Evolutionary conservation across 2,888 invertebrate genomes (phyloP), one percentile per base, ranked within the genome.

Genomic region (Steromphala cineraria): DNA sequence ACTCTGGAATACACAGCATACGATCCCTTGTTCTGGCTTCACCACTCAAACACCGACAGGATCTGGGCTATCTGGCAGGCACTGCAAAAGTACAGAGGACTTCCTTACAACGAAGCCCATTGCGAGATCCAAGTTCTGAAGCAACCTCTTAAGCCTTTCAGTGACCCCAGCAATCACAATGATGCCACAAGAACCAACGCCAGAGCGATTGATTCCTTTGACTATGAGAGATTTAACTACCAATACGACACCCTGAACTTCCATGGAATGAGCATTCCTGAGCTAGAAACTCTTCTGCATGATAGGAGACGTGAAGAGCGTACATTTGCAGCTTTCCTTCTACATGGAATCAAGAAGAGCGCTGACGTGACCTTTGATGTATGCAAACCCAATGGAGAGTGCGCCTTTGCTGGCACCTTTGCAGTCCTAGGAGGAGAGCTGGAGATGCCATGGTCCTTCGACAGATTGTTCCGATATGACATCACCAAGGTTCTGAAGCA

Each of bases 371-470:
- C 19, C 13, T 84, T 86, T 31, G 75, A 84, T 8, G 76, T 86
- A 31, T 83, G 83, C 75, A 79, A 81, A 53, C 28, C 53, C 5
- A 46, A 83, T 13, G 76, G 81, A n/a, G 62, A 81, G 31, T 84
- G 84, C 55, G 74, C 8, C 36, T 19, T 40, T 71, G 71, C 71
- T 31, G 71, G 71, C 17, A 40, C 36, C 13, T 71, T 71, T 46
- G 36, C 71, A 71, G 46, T 71, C 19, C 71, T 71, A 2, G 71
- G 71, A 19, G 86, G 86, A 0, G 76, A 81, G 0, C 46, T 82
- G 13, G 86, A 86, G 67, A 84, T 84, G 84, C 78, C 81, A 2
- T 86, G 86, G 86, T 77, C 80, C 31, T 86, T 82, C 56, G 86
- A 86, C 67, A 78, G 86, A 7, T 81, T 86, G 31, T 86, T 81